phyloP scores from a whole-genome alignment of 1,140 invertebrate species.

The Psilanteris sp. region DNA sequence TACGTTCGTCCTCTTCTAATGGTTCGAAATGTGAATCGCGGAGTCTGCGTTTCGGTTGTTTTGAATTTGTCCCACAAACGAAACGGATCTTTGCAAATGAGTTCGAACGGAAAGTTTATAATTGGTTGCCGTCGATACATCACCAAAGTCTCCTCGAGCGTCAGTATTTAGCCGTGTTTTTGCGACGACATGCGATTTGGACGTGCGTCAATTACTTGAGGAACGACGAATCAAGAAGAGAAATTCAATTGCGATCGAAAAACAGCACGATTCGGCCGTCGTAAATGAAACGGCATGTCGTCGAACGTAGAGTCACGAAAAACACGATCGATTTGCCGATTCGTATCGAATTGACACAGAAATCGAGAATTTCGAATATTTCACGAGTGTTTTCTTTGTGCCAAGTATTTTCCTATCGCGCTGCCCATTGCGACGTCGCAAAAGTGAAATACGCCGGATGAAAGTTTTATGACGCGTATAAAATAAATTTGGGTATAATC shows the following conservation, averaged over 20 bases:
- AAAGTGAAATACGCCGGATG: neutral
- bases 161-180: slow-evolving; percentile 48
- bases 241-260: slow-evolving; percentile 73
- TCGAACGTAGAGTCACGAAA: slow-evolving; percentile 39
- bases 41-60: no score
- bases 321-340: slow-evolving; percentile 60
- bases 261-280: slow-evolving; percentile 70
- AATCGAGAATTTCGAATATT: slow-evolving; percentile 57
- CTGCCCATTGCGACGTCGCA: neutral
- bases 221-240: slow-evolving; percentile 66
- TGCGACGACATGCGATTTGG: slow-evolving; percentile 47
- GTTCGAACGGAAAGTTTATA: slow-evolving; percentile 38
- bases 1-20: no score
- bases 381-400: slow-evolving; percentile 23
- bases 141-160: slow-evolving; percentile 11
- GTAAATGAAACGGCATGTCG: slow-evolving; percentile 68
- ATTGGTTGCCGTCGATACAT: slow-evolving; percentile 45
- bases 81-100: slow-evolving; percentile 27
- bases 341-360: slow-evolving; percentile 55
- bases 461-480: neutral
- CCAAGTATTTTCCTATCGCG: slow-evolving; percentile 19
- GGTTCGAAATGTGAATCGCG: no score
- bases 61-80: slow-evolving; percentile 17
- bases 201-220: slow-evolving; percentile 70
- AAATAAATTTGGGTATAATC: no score